Evolutionary conservation across 2,113 vertebrate genomes (phyloP).

Genomic region (Pseudorectes ferrugineus): DNA sequence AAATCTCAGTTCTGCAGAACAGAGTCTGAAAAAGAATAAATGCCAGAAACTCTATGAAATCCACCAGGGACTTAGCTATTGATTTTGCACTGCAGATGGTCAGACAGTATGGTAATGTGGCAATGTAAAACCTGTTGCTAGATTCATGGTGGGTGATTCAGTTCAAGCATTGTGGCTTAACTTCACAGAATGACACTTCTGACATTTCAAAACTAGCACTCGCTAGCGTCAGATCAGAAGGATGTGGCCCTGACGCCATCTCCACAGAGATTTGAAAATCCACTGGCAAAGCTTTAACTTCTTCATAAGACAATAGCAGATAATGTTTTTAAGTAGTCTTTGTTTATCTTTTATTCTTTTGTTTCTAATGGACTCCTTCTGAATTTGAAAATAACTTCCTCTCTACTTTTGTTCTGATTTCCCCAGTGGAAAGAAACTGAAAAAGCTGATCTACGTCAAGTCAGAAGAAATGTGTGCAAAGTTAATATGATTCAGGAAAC

Average conservation of each 20-base stretch:
- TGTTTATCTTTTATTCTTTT: conserved; percentile 31
- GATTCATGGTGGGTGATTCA: background rate
- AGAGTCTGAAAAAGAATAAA: background rate
- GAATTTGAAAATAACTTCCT: background rate
- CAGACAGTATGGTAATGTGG: background rate
- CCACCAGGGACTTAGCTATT: background rate
- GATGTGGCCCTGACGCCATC: background rate
- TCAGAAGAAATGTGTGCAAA: conserved; percentile 4
- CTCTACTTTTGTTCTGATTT: conserved; percentile 17
- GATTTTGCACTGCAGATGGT: conserved; percentile 24
- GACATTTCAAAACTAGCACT: conserved; percentile 5
- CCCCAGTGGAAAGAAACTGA: background rate
- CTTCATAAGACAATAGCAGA: conserved; percentile 24
- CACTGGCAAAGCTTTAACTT: background rate
- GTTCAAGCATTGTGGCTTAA: background rate
- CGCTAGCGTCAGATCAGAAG: background rate
- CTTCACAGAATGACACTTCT: conserved; percentile 1
- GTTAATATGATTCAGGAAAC: background rate
- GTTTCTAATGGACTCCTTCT: background rate
- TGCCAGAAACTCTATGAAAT: background rate
- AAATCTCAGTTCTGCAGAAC: background rate
- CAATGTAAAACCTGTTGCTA: conserved; percentile 34
- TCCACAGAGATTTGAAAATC: conserved; percentile 16
- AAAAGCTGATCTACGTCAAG: background rate
- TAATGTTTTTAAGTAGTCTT: conserved; percentile 5